Conservation (phyloP, 2,797 vertebrate genomes). For the Phrynocephalus forsythii region DNA sequence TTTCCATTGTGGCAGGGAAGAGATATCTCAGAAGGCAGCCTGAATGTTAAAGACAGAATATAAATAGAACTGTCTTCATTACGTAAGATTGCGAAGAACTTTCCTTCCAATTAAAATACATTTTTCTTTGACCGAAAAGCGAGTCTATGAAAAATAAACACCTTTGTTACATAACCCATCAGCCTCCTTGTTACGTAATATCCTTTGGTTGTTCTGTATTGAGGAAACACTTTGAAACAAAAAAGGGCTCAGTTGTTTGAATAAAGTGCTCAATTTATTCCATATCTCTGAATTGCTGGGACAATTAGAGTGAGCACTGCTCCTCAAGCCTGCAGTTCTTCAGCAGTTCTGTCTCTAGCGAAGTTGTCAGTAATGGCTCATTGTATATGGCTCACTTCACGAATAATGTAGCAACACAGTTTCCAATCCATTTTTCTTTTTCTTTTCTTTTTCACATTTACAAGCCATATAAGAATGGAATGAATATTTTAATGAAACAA, state of each 20-base stretch:
- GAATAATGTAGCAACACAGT: constrained; percentile 43
- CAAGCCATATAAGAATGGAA: constrained; percentile 45
- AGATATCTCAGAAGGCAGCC: background rate
- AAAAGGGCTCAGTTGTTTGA: background rate
- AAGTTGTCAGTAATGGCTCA: constrained; percentile 1
- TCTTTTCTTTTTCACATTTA: constrained; percentile 23
- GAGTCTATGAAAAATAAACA: constrained; percentile 14
- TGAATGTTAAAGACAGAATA: background rate
- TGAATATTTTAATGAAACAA: constrained; percentile 40
- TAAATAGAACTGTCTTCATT: background rate
- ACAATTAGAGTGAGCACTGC: constrained; percentile 27
- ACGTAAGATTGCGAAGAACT: background rate
- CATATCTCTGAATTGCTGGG: background rate
- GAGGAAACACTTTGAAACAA: constrained; percentile 11
- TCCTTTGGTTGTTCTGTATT: background rate
- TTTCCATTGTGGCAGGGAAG: background rate
- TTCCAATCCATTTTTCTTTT: constrained; percentile 23
- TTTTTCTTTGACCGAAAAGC: background rate
- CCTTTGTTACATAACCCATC: background rate
- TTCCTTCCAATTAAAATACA: background rate
- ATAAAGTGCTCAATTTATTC: constrained; percentile 34
- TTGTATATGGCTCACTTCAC: background rate
- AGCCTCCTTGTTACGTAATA: constrained; percentile 15
- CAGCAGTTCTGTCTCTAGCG: constrained; percentile 12
- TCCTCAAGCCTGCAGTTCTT: constrained; percentile 17